Conservation (phyloP, 2,888 invertebrate genomes). For the Micoletzkya japonica region DNA sequence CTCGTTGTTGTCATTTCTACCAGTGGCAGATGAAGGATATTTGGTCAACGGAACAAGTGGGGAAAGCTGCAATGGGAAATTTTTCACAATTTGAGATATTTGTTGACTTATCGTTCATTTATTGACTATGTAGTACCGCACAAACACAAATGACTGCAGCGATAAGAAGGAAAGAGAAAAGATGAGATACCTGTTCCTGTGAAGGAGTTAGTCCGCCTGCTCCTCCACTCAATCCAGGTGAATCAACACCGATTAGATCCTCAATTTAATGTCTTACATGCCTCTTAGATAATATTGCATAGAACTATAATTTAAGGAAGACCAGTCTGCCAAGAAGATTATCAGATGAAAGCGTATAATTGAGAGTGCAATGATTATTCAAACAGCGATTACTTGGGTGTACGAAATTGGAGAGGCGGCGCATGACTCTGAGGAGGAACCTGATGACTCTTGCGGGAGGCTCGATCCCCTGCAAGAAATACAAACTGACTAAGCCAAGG, state of each 20-base stretch:
- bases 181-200: neutral
- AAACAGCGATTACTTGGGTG: constrained; percentile 1
- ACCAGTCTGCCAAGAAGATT: neutral
- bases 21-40: too few species aligned
- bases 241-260: constrained; percentile 23
- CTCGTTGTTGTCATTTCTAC: too few species aligned
- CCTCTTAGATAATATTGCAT: neutral
- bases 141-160: too few species aligned
- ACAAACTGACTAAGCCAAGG: too few species aligned
- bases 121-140: too few species aligned
- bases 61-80: too few species aligned
- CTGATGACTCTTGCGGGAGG: constrained; percentile 3
- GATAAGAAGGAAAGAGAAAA: too few species aligned
- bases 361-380: neutral
- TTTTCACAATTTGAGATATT: too few species aligned
- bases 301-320: too few species aligned
- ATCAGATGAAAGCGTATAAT: neutral
- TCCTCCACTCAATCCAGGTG: constrained; percentile 23
- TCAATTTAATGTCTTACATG: neutral
- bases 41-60: too few species aligned
- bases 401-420: constrained; percentile 14
- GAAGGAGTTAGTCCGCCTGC: neutral
- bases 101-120: too few species aligned
- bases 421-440: constrained; percentile 14
- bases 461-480: constrained; percentile 14